These are phyloP conservation scores for Metallyticus violacea DNA, from an alignment of 2,888 invertebrate genomes.

Conservation along the genomic window DNA sequence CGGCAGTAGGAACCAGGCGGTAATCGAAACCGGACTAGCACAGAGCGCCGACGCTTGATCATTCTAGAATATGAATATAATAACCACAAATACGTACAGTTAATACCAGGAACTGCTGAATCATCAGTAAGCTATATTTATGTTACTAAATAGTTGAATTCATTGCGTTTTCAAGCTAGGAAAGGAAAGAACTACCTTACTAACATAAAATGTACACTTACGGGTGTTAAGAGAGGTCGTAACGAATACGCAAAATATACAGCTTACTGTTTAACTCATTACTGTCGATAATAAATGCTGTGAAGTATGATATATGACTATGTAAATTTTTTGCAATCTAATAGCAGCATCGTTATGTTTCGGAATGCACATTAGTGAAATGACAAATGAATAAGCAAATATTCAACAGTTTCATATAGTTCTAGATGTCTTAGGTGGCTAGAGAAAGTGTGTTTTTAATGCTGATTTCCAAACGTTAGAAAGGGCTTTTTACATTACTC, in stretches of 20 bases:
- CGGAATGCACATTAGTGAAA: too few species aligned
- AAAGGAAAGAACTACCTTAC: background rate
- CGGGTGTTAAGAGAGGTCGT: background rate
- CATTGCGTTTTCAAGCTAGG: background rate
- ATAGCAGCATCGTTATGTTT: too few species aligned
- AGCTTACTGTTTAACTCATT: background rate
- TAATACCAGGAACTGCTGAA: background rate
- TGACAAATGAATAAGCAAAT: too few species aligned
- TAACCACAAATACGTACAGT: background rate
- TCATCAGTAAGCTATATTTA: background rate
- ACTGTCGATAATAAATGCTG: background rate
- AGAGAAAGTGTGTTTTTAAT: too few species aligned
- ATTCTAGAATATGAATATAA: background rate
- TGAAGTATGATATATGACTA: background rate
- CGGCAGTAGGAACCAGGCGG: background rate
- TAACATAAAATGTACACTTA: background rate
- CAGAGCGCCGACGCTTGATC: background rate
- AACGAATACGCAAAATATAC: background rate
- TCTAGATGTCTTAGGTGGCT: too few species aligned
- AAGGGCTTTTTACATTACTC: too few species aligned
- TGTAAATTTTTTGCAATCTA: too few species aligned
- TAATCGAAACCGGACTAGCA: background rate
- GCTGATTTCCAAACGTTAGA: too few species aligned
- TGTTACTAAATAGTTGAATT: background rate
- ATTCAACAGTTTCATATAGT: too few species aligned